phyloP scores from a whole-genome alignment of 2,888 invertebrate species.

The Nowickia ferox region DNA sequence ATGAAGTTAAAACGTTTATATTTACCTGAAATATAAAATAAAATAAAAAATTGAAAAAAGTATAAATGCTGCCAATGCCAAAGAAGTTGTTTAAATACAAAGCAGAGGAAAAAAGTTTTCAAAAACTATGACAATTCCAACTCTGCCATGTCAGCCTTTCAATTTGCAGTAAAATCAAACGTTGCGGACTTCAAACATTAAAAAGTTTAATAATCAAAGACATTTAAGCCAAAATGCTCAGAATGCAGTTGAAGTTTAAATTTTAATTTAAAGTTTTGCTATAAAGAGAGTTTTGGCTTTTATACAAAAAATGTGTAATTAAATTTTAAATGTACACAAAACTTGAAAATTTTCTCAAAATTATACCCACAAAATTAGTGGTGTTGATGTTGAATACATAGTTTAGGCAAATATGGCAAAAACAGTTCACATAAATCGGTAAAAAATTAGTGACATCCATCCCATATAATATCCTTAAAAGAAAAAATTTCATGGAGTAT shows the following conservation, averaged over 20 bases:
- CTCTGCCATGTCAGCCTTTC: not conserved
- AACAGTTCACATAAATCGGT: constrained; percentile 30
- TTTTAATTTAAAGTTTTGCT: constrained; percentile 8
- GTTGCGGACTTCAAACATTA: not conserved
- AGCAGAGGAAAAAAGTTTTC: not conserved
- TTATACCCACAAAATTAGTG: not conserved
- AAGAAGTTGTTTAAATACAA: not conserved
- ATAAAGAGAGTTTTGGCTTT: not conserved
- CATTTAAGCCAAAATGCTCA: not conserved
- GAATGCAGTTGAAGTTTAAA: not conserved
- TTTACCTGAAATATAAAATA: not conserved
- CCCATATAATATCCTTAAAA: too few relatives aligned
- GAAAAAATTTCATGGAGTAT: too few relatives aligned
- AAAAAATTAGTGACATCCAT: not conserved
- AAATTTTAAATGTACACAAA: not conserved
- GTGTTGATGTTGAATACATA: not conserved
- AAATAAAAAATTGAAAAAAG: not conserved
- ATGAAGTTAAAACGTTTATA: not conserved
- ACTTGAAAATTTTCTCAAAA: not conserved
- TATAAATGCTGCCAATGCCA: not conserved
- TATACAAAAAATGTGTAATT: not conserved
- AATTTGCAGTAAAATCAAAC: constrained; percentile 15
- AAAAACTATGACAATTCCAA: not conserved
- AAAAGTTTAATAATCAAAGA: not conserved
- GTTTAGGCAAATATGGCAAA: constrained; percentile 29